Evolutionary conservation across 2,113 vertebrate genomes (phyloP).

Genomic region (Colossoma macropomum): DNA sequence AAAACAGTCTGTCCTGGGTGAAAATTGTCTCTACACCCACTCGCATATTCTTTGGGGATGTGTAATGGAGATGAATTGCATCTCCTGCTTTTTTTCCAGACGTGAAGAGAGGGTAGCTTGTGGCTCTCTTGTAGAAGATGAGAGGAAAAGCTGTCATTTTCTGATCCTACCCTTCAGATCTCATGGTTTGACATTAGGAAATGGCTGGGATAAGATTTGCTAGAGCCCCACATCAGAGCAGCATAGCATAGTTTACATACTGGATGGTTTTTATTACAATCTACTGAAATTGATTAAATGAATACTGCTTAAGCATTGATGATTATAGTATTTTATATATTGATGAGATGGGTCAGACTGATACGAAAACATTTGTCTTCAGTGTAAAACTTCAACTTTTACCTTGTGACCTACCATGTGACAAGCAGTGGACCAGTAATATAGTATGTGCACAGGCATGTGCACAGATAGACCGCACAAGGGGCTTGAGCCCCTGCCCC

Average conservation of each 20-base stretch:
- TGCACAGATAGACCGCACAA: no score
- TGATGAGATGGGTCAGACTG: no score
- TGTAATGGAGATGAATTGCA: constrained; percentile 50
- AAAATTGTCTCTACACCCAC: constrained; percentile 53
- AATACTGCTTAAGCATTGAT: neutral
- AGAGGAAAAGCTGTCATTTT: constrained; percentile 41
- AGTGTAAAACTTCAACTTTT: neutral
- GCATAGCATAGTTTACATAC: neutral
- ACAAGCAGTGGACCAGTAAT: neutral
- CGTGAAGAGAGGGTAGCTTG: constrained; percentile 39
- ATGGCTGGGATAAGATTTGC: constrained; percentile 9
- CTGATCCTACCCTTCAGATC: constrained; percentile 25
- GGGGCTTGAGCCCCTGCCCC: no score
- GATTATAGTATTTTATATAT: neutral
- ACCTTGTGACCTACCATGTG: neutral
- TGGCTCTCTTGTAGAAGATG: constrained; percentile 23
- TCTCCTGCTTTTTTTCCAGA: constrained; percentile 32
- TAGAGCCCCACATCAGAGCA: neutral
- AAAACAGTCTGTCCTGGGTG: constrained; percentile 47
- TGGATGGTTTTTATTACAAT: neutral
- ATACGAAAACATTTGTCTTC: no score
- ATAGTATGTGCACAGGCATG: neutral
- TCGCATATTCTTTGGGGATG: constrained; percentile 44
- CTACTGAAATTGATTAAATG: neutral
- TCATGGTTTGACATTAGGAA: constrained; percentile 27